These are phyloP conservation scores for Scytalopus superciliaris DNA, from an alignment of 2,113 vertebrate species.

Conservation along the genomic window DNA sequence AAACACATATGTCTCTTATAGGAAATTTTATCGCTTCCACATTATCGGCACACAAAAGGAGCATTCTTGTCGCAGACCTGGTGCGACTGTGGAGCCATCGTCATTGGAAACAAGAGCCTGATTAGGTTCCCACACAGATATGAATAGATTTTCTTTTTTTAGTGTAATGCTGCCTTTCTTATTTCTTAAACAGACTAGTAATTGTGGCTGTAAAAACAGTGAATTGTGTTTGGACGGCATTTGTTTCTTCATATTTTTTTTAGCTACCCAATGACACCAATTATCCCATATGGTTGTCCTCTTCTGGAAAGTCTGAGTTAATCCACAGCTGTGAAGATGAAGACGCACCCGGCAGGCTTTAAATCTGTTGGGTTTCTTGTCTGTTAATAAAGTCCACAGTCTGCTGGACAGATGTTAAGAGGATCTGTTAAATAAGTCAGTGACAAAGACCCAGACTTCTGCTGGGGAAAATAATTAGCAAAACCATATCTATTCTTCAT, in stretches of 20 bases:
- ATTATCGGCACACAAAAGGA: slow-evolving; percentile 87
- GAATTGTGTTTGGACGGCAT: slow-evolving; percentile 74
- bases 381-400: slow-evolving; percentile 77
- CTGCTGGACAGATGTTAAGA: slow-evolving; percentile 89
- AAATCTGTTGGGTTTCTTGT: slow-evolving; percentile 75
- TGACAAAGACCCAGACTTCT: slow-evolving; percentile 81
- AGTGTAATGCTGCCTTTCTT: slow-evolving; percentile 78
- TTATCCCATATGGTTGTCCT: slow-evolving; percentile 78
- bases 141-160: slow-evolving; percentile 83
- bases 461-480: slow-evolving; percentile 81
- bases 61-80: slow-evolving; percentile 88
- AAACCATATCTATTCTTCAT: slow-evolving; percentile 70
- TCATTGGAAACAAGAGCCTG: slow-evolving; percentile 92
- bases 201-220: slow-evolving; percentile 84
- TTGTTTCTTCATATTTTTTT: slow-evolving; percentile 76
- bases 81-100: slow-evolving; percentile 85
- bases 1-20: slow-evolving; percentile 90
- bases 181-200: slow-evolving; percentile 86
- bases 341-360: slow-evolving; percentile 75
- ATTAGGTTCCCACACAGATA: slow-evolving; percentile 97
- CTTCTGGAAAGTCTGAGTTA: slow-evolving; percentile 80
- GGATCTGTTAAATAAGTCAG: slow-evolving; percentile 81
- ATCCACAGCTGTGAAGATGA: slow-evolving; percentile 82
- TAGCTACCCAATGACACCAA: slow-evolving; percentile 68
- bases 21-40: slow-evolving; percentile 92